Base-by-base conservation (phyloP, 2,797 vertebrate genomes). In the Adrianichthys oophorus region DNA sequence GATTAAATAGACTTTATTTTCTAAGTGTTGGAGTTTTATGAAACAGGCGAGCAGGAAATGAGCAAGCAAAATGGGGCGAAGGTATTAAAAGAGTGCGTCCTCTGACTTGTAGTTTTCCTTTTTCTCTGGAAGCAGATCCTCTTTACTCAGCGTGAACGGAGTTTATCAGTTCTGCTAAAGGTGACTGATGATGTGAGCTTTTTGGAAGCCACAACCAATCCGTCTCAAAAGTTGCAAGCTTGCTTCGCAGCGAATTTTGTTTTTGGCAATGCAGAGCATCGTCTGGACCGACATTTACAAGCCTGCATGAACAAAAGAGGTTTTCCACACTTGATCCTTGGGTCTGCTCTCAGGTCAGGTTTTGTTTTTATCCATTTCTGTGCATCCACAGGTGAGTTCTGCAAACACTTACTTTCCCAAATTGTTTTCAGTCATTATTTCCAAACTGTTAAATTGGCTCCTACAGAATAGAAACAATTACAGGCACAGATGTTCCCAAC, bases 101-200 rank as follows among this genome's bases (percentile, higher is more conserved):
- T 67, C 75, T 24, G 52, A 72, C 65, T 78, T 65, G 51, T 58
- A 54, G 62, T 45, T 68, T 59, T 40, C 4, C 61, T 57, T 56
- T 37, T 37, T 12, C 32, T 64, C 68, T 78, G 67, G 59, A 70
- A 52, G 26, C 72, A 73, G 68, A 62, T 37, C n/a, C 64, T 78
- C 78, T 70, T 56, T 68, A 80, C 67, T 57, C 70, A 57, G 55
- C 51, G 45, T 13, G 52, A 56, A 61, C 52, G 1, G 48, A 74
- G 65, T 75, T 78, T 68, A 80, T 76, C 62, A 54, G 74, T 68
- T 81, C 69, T 74, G 59, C 56, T 65, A 61, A 15, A 24, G 70
- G 52, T 84, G 76, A 85, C 68, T 79, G 80, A 82, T 85, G 75
- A 70, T 74, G 77, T 70, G 62, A 54, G 58, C 57, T 80, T 83